Conservation (phyloP, 2,797 vertebrate species). For the Lophius americanus region DNA sequence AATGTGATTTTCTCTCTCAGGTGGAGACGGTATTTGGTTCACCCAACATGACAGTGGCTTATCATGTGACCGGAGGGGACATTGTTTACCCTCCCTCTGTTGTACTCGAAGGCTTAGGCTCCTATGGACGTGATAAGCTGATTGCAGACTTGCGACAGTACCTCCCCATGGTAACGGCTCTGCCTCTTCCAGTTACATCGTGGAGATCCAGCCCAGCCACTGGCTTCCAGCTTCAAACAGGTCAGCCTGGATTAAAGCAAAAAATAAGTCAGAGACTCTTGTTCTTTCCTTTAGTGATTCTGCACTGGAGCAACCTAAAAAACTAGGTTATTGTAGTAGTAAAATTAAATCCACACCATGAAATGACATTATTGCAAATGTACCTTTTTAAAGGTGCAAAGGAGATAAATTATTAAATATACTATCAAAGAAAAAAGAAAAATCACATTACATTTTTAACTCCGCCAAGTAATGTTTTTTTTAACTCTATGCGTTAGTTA, state of each 20-base stretch:
- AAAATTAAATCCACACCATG: conserved; percentile 1
- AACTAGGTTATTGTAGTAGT: conserved; percentile 8
- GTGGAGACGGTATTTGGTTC: conserved; percentile 85
- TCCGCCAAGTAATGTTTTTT: no score
- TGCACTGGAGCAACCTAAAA: conserved; percentile 7
- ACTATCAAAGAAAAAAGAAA: background rate
- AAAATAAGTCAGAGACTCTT: conserved; percentile 32
- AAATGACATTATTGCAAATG: no score
- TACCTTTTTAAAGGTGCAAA: no score
- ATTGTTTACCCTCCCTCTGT: conserved; percentile 89
- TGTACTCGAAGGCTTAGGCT: conserved; percentile 84
- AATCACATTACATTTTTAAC: no score
- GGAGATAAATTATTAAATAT: background rate
- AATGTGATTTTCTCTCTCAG: conserved; percentile 55
- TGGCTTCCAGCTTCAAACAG: conserved; percentile 93
- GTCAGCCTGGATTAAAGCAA: conserved; percentile 77
- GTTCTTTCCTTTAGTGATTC: conserved; percentile 22
- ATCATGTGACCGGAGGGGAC: conserved; percentile 87
- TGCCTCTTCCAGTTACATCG: conserved; percentile 85
- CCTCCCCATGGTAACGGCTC: conserved; percentile 88
- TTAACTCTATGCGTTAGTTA: no score
- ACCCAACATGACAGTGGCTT: conserved; percentile 92
- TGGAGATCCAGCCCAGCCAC: conserved; percentile 88
- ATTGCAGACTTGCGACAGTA: conserved; percentile 91
- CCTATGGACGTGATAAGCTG: conserved; percentile 88